These are phyloP conservation scores for Solenodon paradoxus DNA, from an alignment of 2,113 vertebrate genomes.

Conservation along the genomic window DNA sequence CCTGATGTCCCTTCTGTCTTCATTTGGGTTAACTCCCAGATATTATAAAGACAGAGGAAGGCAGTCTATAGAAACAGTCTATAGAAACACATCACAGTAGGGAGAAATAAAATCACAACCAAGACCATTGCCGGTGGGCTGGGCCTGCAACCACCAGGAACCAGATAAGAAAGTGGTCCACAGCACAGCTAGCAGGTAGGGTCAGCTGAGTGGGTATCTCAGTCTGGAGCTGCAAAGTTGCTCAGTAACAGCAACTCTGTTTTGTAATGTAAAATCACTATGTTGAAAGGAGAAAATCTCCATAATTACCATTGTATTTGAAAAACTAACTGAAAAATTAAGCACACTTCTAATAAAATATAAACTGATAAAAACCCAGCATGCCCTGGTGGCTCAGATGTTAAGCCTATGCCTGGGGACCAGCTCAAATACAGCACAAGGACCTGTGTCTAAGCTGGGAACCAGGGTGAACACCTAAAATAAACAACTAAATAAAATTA, in stretches of 20 bases:
- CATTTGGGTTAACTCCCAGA: neutral
- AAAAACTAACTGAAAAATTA: neutral
- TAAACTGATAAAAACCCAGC: neutral
- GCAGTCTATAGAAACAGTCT: neutral
- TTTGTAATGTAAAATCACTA: neutral
- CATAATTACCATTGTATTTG: neutral
- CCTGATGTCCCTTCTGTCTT: neutral
- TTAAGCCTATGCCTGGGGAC: too few species aligned
- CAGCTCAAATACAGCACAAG: too few species aligned
- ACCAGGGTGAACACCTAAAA: too few species aligned
- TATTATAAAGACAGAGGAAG: neutral
- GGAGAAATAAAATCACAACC: neutral
- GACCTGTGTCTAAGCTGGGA: too few species aligned
- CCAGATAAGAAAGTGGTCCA: neutral
- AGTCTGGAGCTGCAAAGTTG: neutral
- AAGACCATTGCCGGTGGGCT: neutral
- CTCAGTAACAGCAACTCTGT: neutral
- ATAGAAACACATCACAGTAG: neutral
- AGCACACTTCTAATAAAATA: neutral
- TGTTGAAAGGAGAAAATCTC: neutral
- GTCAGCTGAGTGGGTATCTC: neutral
- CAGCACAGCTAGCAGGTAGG: neutral
- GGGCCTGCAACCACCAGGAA: accelerated
- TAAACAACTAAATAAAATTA: too few species aligned
- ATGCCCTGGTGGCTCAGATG: too few species aligned